A percentile compares a stretch with the other conserved stretches of the same genome.
Conservation (phyloP, 1,140 invertebrate species). For the Gonatopus flavifemur region DNA sequence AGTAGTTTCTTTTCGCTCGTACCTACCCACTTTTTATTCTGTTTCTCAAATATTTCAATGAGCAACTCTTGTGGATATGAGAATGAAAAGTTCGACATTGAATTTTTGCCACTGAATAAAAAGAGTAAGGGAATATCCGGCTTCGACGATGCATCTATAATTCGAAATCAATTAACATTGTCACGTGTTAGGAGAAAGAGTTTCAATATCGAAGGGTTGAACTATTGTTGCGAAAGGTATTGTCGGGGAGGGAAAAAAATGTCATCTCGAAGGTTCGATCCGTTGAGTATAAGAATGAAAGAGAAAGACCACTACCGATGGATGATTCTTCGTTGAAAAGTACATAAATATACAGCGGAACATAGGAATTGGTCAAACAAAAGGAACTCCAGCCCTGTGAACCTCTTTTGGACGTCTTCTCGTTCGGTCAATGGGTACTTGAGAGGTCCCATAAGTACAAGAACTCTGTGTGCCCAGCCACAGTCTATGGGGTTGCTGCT, state of each 20-base stretch:
- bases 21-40: too few relatives aligned
- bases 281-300: neutral
- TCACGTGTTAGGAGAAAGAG: too few relatives aligned
- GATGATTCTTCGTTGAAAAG: slow-evolving; percentile 5
- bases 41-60: too few relatives aligned
- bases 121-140: too few relatives aligned
- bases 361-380: slow-evolving; percentile 23
- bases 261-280: neutral
- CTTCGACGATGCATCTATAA: too few relatives aligned
- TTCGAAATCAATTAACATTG: too few relatives aligned
- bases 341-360: slow-evolving; percentile 13
- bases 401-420: slow-evolving; percentile 15
- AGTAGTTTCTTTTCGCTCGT: too few relatives aligned
- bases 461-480: slow-evolving; percentile 9
- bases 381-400: slow-evolving; percentile 12
- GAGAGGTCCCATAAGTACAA: slow-evolving; percentile 4
- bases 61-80: too few relatives aligned
- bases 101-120: too few relatives aligned
- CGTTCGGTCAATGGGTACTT: slow-evolving; percentile 19
- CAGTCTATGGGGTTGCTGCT: slow-evolving; percentile 8
- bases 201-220: too few relatives aligned
- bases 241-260: neutral
- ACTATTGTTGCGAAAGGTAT: too few relatives aligned
- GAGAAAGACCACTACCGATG: slow-evolving; percentile 6
- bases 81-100: too few relatives aligned